Evolutionary conservation across 1,140 invertebrate genomes (phyloP).

Genomic region (Trypoxylus dichotomus): DNA sequence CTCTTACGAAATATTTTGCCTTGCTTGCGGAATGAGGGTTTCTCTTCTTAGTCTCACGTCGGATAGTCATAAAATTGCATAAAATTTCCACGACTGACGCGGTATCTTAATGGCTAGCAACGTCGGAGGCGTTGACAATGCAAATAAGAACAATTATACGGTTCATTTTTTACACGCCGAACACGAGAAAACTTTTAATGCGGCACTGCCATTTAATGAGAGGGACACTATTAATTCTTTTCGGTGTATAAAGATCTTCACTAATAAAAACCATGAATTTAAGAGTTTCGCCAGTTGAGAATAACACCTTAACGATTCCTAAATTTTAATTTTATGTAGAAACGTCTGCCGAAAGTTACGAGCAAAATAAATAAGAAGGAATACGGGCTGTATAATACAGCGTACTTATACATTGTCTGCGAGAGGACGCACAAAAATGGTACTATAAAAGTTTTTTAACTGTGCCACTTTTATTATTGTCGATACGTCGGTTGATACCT

Average conservation of each 20-base stretch:
- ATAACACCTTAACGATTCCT: slow-evolving; percentile 36
- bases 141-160: slow-evolving; percentile 21
- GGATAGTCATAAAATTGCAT: background rate
- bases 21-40: too few relatives aligned
- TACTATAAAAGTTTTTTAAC: slow-evolving; percentile 14
- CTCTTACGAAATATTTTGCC: too few relatives aligned
- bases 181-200: slow-evolving; percentile 21
- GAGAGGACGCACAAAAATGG: background rate
- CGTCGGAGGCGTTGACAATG: slow-evolving; percentile 4
- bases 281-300: slow-evolving; percentile 30
- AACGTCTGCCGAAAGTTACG: slow-evolving; percentile 16
- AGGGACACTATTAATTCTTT: slow-evolving; percentile 11
- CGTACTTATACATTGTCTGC: slow-evolving; percentile 6
- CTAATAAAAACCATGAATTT: slow-evolving; percentile 33
- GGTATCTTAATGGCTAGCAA: background rate
- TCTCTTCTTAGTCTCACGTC: too few relatives aligned
- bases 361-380: slow-evolving; percentile 4
- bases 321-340: slow-evolving; percentile 36
- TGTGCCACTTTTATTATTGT: slow-evolving; percentile 13
- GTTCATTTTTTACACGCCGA: background rate
- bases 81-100: background rate
- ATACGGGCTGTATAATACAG: background rate
- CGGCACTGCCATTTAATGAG: background rate
- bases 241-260: slow-evolving; percentile 27
- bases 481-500: background rate